Percentiles rank a stretch among this genome's conserved stretches.
Evolutionary conservation across 1,140 invertebrate species (phyloP).

Genomic region (Caenorhabditis tropicalis): DNA sequence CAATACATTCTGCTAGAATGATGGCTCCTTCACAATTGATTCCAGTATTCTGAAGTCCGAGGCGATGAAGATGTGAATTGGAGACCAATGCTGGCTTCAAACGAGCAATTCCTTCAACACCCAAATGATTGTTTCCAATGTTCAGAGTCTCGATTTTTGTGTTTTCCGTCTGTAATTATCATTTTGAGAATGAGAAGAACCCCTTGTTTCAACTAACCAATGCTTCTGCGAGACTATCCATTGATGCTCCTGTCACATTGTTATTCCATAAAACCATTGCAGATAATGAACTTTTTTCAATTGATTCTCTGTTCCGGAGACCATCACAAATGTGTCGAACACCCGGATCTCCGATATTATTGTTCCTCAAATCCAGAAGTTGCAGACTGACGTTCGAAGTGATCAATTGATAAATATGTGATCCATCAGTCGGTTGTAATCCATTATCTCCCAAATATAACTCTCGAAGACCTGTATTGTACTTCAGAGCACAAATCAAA

Average conservation of each 20-base stretch:
- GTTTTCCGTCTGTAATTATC: constrained; percentile 50
- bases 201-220: constrained; percentile 54
- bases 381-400: constrained; percentile 49
- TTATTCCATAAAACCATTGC: constrained; percentile 61
- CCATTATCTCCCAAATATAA: constrained; percentile 59
- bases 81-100: constrained; percentile 52
- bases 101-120: constrained; percentile 50
- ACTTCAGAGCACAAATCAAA: constrained; percentile 55
- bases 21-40: constrained; percentile 60
- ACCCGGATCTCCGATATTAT: constrained; percentile 54
- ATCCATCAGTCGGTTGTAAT: constrained; percentile 55
- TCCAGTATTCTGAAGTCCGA: constrained; percentile 57
- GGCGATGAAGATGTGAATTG: constrained; percentile 53
- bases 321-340: constrained; percentile 59
- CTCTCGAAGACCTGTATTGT: constrained; percentile 51
- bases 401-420: constrained; percentile 59
- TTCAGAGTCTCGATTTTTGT: constrained; percentile 57
- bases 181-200: neutral
- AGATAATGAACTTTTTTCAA: constrained; percentile 45
- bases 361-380: constrained; percentile 58
- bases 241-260: constrained; percentile 50
- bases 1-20: constrained; percentile 57
- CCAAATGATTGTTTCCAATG: constrained; percentile 57
- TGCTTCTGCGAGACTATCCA: constrained; percentile 51
- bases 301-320: constrained; percentile 44